Conservation (phyloP, 2,797 vertebrate genomes). For the Xiphorhynchus erythropygius region DNA sequence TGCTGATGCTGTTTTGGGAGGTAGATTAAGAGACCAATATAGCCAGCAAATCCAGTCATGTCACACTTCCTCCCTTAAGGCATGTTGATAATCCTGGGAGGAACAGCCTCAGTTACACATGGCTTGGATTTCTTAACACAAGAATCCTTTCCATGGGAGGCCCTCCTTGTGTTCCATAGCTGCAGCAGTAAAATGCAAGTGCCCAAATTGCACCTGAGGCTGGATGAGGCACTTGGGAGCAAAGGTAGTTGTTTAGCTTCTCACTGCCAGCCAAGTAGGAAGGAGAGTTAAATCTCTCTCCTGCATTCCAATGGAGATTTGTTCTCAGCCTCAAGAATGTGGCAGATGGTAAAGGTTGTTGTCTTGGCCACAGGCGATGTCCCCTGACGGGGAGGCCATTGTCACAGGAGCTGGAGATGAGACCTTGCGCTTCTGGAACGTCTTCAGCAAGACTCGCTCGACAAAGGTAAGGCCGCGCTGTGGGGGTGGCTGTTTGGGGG, state of each 20-base stretch:
- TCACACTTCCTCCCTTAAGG: not conserved
- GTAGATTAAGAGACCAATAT: not conserved
- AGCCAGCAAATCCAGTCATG: not conserved
- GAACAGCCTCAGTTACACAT: not conserved
- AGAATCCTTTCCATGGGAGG: not conserved
- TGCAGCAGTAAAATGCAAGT: not conserved
- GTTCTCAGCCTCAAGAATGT: not conserved
- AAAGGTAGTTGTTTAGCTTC: not conserved
- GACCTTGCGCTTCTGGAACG: slow-evolving; percentile 96
- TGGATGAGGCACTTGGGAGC: not conserved
- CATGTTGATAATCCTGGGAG: not conserved
- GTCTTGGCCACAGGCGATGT: slow-evolving; percentile 87
- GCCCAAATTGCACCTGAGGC: not conserved
- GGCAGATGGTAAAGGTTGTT: not conserved
- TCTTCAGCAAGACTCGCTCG: slow-evolving; percentile 98
- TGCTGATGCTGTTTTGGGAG: not conserved
- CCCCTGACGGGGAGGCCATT: slow-evolving; percentile 97
- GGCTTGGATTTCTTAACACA: not conserved
- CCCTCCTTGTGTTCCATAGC: not conserved
- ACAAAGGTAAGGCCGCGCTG: slow-evolving; percentile 83
- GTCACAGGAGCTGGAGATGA: slow-evolving; percentile 97
- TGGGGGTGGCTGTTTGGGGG: not conserved
- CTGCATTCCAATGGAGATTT: not conserved
- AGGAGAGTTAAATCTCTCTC: not conserved
- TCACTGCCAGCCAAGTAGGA: not conserved